phyloP scores from a whole-genome alignment of 2,888 invertebrate species.

The Chrysomela aeneicollis region DNA sequence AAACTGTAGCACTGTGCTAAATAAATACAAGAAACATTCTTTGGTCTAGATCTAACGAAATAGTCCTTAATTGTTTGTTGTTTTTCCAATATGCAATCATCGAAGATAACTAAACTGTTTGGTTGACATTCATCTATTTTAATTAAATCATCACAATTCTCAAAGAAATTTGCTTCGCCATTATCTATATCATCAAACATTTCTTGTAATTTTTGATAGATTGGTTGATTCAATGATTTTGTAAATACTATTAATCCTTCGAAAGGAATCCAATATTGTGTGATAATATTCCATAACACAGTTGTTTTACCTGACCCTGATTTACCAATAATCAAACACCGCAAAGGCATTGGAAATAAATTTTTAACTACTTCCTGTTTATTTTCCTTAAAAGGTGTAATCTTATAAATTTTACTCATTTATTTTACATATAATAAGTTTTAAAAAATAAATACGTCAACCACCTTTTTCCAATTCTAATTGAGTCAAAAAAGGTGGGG shows the following conservation, averaged over 20 bases:
- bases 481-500: no score
- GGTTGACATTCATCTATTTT: conserved; percentile 1
- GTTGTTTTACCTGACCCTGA: conserved; percentile 22
- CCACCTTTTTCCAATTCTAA: no score
- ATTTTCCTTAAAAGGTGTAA: conserved; percentile 9
- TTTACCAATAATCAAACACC: conserved; percentile 20
- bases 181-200: conserved; percentile 18
- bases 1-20: conserved; percentile 16
- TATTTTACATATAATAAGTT: no score
- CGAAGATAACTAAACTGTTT: no score
- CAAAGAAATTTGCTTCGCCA: conserved; percentile 4
- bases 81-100: conserved; percentile 13
- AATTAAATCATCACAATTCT: conserved; percentile 11
- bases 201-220: conserved; percentile 17
- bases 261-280: conserved; percentile 16
- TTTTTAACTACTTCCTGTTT: neutral
- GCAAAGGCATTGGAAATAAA: conserved; percentile 12
- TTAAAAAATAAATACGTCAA: no score
- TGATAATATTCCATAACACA: conserved; percentile 21
- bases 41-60: conserved; percentile 9
- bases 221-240: conserved; percentile 17
- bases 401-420: neutral
- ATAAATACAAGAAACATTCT: conserved; percentile 24
- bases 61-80: conserved; percentile 3
- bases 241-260: conserved; percentile 15